These are phyloP conservation scores for Ctenopoma kingsleyae DNA, from an alignment of 2,797 vertebrate species.

Conservation along the genomic window DNA sequence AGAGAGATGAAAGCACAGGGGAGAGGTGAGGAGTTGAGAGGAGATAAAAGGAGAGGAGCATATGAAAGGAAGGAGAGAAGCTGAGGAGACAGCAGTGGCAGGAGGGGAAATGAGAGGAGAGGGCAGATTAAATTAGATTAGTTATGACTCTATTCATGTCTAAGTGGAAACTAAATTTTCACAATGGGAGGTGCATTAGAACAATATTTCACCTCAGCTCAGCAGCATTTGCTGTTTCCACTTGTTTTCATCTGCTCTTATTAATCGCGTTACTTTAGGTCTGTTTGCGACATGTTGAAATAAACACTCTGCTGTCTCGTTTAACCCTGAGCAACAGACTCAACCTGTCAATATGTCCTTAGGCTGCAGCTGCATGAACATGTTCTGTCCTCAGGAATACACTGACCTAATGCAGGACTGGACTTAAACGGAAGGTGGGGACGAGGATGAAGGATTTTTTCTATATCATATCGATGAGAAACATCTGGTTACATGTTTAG, in stretches of 20 bases:
- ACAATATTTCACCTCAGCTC: slow-evolving; percentile 38
- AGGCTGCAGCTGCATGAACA: background rate
- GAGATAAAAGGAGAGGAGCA: slow-evolving; percentile 32
- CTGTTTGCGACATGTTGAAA: slow-evolving; percentile 30
- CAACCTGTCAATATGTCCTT: background rate
- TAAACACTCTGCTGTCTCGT: slow-evolving; percentile 16
- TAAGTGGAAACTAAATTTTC: slow-evolving; percentile 67
- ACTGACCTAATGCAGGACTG: too few relatives aligned
- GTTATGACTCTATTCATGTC: slow-evolving; percentile 53
- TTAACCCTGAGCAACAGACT: slow-evolving; percentile 22
- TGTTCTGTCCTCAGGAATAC: background rate
- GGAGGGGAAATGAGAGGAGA: slow-evolving; percentile 27
- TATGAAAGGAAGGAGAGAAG: slow-evolving; percentile 28
- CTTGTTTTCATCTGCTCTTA: slow-evolving; percentile 21
- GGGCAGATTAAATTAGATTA: slow-evolving; percentile 61
- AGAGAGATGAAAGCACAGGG: slow-evolving; percentile 11
- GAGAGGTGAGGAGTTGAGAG: slow-evolving; percentile 44
- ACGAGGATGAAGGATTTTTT: background rate
- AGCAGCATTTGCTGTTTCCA: slow-evolving; percentile 30
- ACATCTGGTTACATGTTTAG: background rate
- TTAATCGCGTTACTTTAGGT: slow-evolving; percentile 40
- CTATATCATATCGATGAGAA: background rate
- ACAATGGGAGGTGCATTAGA: slow-evolving; percentile 42
- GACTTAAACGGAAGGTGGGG: background rate
- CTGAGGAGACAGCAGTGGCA: slow-evolving; percentile 10